Evolutionary conservation across 1,140 invertebrate genomes (phyloP).

Genomic region (Cyclargus thomasi): DNA sequence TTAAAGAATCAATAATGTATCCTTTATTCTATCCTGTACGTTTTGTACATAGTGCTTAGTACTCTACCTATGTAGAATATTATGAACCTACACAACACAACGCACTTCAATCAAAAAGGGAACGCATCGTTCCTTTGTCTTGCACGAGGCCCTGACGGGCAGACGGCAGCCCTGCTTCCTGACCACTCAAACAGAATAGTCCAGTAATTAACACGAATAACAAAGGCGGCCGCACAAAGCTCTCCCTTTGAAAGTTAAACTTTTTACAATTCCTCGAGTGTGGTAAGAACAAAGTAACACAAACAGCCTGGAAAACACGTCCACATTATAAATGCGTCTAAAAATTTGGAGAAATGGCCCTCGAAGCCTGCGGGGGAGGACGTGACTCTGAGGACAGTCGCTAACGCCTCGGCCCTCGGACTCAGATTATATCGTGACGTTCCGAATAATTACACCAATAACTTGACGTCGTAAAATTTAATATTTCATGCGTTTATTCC

Average conservation of each 20-base stretch:
- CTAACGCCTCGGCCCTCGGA: background rate
- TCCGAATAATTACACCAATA: background rate
- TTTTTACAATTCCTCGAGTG: slow-evolving; percentile 12
- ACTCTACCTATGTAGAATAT: no score
- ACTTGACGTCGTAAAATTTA: background rate
- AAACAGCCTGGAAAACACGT: background rate
- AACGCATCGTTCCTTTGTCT: no score
- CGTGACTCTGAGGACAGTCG: background rate
- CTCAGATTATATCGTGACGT: background rate
- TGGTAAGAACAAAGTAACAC: slow-evolving; percentile 11
- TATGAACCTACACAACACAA: no score
- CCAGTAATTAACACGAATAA: slow-evolving; percentile 13
- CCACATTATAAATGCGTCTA: background rate
- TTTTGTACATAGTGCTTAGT: no score
- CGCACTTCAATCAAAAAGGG: no score
- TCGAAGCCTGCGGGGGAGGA: background rate
- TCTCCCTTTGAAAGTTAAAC: slow-evolving; percentile 9
- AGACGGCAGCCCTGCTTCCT: slow-evolving; percentile 2
- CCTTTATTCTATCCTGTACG: no score
- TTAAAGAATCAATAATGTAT: no score
- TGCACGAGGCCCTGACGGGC: no score
- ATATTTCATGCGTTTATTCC: background rate
- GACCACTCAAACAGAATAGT: slow-evolving; percentile 10
- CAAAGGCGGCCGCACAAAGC: slow-evolving; percentile 13
- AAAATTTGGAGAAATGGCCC: background rate